Base-by-base conservation (phyloP, 2,888 invertebrate genomes). In the Pycnomerus fuliginosus region DNA sequence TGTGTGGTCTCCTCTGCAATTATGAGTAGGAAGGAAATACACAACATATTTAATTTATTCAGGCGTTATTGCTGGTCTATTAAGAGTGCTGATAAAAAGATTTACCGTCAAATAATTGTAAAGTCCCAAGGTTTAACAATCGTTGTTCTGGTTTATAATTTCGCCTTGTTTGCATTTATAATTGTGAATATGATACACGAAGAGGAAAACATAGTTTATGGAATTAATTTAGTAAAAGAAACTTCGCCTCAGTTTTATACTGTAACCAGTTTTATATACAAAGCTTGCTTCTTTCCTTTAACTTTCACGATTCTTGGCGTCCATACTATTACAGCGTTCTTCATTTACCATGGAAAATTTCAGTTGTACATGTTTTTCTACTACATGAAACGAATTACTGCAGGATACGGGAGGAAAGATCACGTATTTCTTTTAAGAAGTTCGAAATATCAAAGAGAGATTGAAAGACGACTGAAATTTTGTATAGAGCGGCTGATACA, bases 381-480 rank as follows among this genome's bases (percentile, higher is more conserved):
- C 13, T 28, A 28, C 12, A 11, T 28, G n/a, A n/a, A n/a, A n/a
- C n/a, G n/a, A n/a, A n/a, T n/a, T n/a, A n/a, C n/a, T n/a, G n/a
- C n/a, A n/a, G n/a, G n/a, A n/a, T n/a, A n/a, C n/a, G n/a, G n/a
- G n/a, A n/a, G n/a, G 4, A 4, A 23, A 23, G 11, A 23, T n/a
- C n/a, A n/a, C n/a, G n/a, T n/a, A n/a, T n/a, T n/a, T n/a, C n/a
- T n/a, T n/a, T n/a, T n/a, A n/a, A n/a, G n/a, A n/a, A n/a, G n/a
- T n/a, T n/a, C 2, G n/a, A 8, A 28, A 12, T 28, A 28, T 13
- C 28, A 28, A 28, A 28, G 12, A 28, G 12, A 28, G 12, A 12
- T 28, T 4, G 28, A 7, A 8, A 2, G 12, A 28, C 11, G 28
- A 28, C 14, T 28, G 28, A 28, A 28, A 13, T 28, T 28, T 13